Evolutionary conservation across 1,140 invertebrate species (phyloP), one percentile per base, ranked within the genome.

Genomic region (Drosophila prosaltans): DNA sequence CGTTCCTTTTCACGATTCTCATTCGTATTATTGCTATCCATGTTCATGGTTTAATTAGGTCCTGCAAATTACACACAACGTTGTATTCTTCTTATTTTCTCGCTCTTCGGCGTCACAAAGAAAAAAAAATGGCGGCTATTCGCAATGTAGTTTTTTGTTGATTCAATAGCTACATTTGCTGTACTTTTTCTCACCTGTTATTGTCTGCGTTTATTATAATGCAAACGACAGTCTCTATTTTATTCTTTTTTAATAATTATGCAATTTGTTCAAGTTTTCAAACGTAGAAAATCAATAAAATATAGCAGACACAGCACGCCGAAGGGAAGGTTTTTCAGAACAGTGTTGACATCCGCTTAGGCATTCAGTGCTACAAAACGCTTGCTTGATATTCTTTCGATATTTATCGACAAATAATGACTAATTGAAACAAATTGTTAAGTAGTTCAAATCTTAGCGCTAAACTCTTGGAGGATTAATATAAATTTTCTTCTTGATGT

Each of bases 1-100:
- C 94, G 93, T 58, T 94, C 94, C 61, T 94, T 93, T 58, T 94
- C 94, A 24, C 94, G 92, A 58, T 94, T 91, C 8, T 92, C 89
- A 21, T 81, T 81, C 6, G 81, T 11, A 68, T 78, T 79, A 69
- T 73, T 78, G 2, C 67, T 62, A 30, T 89, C 85, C 85, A 89
- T 89, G 24, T 84, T 90, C 78, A 88, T 90, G 9, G 36, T 58
- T 59, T 11, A 36, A 2, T n/a, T n/a, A 40, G 57, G 8, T 59
- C 30, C 81, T 90, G 65, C 40, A 83, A 83, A 10, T 16, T 1
- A 43, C 21, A 8, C 36, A 32, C 24, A 58, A 28, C 41, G 39
- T 70, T 32, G 39, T 24, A 8, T 66, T 62, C 5, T 41, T 3
- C 16, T 16, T 43, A 10, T 62, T 43, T 28, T 54, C 28, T 54